These are phyloP conservation scores for Oasisia sp. DNA, from an alignment of 2,888 invertebrate genomes.

Conservation along the genomic window DNA sequence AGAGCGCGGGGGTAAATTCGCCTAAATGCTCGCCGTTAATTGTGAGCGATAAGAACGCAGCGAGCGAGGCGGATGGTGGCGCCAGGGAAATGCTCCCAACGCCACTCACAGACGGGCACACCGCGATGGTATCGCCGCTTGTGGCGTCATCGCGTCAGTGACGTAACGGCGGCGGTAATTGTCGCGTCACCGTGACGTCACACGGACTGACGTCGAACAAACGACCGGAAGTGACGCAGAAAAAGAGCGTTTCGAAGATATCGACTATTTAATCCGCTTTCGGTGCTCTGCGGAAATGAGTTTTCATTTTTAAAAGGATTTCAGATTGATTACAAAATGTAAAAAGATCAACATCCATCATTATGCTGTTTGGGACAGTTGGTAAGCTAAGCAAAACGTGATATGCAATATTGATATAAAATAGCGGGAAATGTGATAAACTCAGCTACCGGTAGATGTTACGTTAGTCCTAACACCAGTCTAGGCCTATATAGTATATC, in stretches of 20 bases:
- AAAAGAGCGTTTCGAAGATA: not conserved
- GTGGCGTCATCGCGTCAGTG: not conserved
- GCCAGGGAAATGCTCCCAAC: not conserved
- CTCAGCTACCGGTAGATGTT: too few relatives aligned
- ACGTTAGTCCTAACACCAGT: too few relatives aligned
- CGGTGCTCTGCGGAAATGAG: not conserved
- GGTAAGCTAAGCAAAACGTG: not conserved
- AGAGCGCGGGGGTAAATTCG: not conserved
- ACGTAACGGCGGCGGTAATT: not conserved
- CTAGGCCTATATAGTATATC: too few relatives aligned
- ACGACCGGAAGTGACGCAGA: not conserved
- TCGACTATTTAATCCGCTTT: not conserved
- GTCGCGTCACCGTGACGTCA: not conserved
- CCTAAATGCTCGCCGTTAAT: constrained; percentile 4
- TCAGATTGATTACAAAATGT: not conserved
- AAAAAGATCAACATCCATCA: not conserved
- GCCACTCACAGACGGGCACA: not conserved
- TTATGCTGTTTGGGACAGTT: not conserved
- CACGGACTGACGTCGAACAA: not conserved
- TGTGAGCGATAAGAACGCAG: not conserved
- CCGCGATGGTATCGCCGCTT: not conserved
- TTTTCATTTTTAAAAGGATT: not conserved
- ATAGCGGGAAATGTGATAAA: not conserved
- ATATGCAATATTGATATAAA: not conserved
- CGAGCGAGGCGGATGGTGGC: not conserved